Base-by-base conservation (phyloP, 2,113 vertebrate genomes). In the Sylvicapra grimmia region DNA sequence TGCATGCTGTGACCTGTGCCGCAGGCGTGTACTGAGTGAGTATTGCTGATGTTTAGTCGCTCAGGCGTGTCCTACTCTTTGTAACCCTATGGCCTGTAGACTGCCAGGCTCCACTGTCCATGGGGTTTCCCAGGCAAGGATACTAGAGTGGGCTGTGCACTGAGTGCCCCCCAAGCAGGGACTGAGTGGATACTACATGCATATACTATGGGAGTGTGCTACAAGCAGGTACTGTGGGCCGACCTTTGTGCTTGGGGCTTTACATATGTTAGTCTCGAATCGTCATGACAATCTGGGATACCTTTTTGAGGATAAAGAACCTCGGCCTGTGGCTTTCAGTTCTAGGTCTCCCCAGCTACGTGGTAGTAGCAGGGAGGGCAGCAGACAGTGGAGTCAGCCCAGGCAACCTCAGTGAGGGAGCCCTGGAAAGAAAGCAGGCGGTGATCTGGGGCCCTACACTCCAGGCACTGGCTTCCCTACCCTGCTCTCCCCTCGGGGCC, bases 1-100 rank as follows among this genome's bases (percentile, higher is more conserved):
- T 4, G 19, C 36, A 65, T 1, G 0, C 56, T 12, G 1, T 13
- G 49, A 16, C 13, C 12, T 27, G 25, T 12, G 27, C 80, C 0
- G 51, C 3, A 7, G 9, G 4, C 2, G 1, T 15, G 11, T 29
- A 4, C 5, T 7, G 47, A 77, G 9, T 7, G 47, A 77, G 9
- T 10, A 8, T 21, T 40, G 19, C 9, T 72, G 68, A 19, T 7
- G 72, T 44, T 25, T 14, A 77, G 23, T 27, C 6, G 40, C 72
- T 77, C 36, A 14, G 36, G 23, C 1, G 3, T 25, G 36, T 14
- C 36, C 12, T n/a, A 44, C 36, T 14, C 18, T 65, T n/a, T 65
- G 63, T 65, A 36, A 36, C 9, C 1, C 65, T 21, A 19, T 36
- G 65, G 72, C 27, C 23, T 44, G 23, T 27, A 4, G 72, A 44